Base-by-base conservation (phyloP, 2,888 invertebrate genomes). In the Drosophila cyrtoloma region DNA sequence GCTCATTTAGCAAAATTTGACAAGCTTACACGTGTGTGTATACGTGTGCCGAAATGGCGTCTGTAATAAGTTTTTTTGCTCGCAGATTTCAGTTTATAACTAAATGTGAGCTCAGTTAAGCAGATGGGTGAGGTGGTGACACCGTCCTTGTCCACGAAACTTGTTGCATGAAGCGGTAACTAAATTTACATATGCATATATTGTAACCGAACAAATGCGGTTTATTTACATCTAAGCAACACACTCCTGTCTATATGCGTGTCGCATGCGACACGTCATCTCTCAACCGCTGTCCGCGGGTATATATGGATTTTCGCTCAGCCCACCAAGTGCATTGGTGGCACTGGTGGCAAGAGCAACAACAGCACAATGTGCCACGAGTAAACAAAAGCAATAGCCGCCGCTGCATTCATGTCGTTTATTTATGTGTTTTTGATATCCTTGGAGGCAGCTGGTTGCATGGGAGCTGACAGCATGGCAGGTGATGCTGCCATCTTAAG, bases 251-350 rank as follows among this genome's bases (percentile, higher is more conserved):
- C 33, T 26, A 22, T 30, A 47, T 22, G 26, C 60, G n/a, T 58
- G 53, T 57, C 16, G 59, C 61, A 39, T 55, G 42, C 73, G 72
- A 74, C 77, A 75, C 76, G 76, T 79, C 87, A 80, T 84, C 84
- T 79, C 57, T 75, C 82, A 75, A 69, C 55, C 56, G 59, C 75
- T 86, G 86, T 79, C 84, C 80, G 39, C 62, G 63, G 6, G 16
- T 75, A 80, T 58, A 67, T 84, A 87, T 87, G 82, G 84, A 77
- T 79, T 75, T 77, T 63, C 42, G 63, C 65, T 64, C 61, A 56
- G 58, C 59, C 57, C 33, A 5, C 47, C 57, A 70, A 71, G 75
- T 61, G 64, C 69, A 63, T 65, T 64, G 33, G 12, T 35, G 33
- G 57, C 50, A 62, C 51, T 47, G 35, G 37, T 33, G 26, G 22